Evolutionary conservation across 2,888 invertebrate genomes (phyloP), one percentile per base, ranked within the genome.

Genomic region (Choreutis nemorana): DNA sequence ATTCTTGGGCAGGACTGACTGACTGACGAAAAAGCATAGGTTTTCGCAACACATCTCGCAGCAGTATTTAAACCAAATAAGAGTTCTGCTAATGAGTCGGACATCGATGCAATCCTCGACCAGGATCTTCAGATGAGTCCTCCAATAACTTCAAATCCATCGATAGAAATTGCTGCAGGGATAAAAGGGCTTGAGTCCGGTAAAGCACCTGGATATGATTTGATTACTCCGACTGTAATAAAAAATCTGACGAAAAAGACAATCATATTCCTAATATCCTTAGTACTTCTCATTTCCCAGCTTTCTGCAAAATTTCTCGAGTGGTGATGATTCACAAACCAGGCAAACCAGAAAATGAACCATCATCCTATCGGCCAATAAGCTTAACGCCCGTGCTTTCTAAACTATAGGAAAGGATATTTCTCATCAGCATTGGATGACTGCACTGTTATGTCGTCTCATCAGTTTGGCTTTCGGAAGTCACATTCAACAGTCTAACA

Each of bases 221-320:
- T 28, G 12, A 35, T 35, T 20, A 30, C 31, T 2, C 13, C 12
- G 7, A 22, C 14, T 12, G 26, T 23, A 3, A 26, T 32, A 14
- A 20, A 29, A 14, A 15, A 35, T 16, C 30, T 33, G 4, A 24
- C 32, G 4, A 13, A 26, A 7, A 12, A 18, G 20, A 33, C 23
- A 2, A 24, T 33, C 28, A 8, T 18, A 8, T 5, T 18, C 8
- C 18, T 36, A 1, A 39, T 6, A 32, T 35, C 4, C 11, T 31
- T 9, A 9, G 11, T 15, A 8, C 23, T 2, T 6, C 13, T 23
- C 21, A 16, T n/a, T 14, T 33, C n/a, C 38, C 38, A 9, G 28
- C 28, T 3, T 31, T 32, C 23, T 37, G 39, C 36, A 41, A 41
- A 28, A 16, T 35, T 5, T 31, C 41, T 15, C 23, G 34, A 26